Conservation (phyloP, 2,113 vertebrate species). For the Archilochus colubris region DNA sequence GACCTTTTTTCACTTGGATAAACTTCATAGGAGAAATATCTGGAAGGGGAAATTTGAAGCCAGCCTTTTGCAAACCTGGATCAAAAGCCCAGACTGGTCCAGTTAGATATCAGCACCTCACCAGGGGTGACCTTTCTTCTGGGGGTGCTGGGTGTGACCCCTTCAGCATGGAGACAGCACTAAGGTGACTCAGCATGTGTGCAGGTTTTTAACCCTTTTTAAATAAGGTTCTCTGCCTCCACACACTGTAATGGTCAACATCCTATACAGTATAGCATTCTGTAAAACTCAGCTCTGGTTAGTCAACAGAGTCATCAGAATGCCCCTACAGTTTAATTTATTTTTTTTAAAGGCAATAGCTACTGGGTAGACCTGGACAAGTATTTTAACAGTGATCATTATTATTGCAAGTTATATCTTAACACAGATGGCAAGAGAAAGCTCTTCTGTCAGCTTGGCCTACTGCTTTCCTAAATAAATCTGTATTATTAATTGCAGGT, state of each 20-base stretch:
- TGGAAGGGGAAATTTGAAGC: neutral
- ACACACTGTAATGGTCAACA: accelerated
- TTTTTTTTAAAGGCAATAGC: neutral
- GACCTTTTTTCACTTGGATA: neutral
- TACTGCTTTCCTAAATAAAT: neutral
- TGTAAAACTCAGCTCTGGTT: neutral
- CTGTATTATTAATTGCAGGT: slow-evolving; percentile 22
- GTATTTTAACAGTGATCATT: neutral
- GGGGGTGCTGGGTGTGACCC: neutral
- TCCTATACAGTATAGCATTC: neutral
- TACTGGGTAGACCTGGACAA: neutral
- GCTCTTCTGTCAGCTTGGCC: neutral
- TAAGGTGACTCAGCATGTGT: too few relatives aligned
- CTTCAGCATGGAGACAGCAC: neutral
- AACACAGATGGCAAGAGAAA: neutral
- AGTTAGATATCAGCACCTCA: neutral
- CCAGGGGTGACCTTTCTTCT: neutral
- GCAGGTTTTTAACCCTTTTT: neutral
- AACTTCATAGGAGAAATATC: neutral
- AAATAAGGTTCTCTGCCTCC: neutral
- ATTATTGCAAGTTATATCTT: neutral
- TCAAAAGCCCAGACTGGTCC: neutral
- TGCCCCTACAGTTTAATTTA: neutral
- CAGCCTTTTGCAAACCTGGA: neutral
- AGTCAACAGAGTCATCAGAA: neutral